Conservation (phyloP, 2,888 invertebrate genomes). For the Gymnocheta viridis region DNA sequence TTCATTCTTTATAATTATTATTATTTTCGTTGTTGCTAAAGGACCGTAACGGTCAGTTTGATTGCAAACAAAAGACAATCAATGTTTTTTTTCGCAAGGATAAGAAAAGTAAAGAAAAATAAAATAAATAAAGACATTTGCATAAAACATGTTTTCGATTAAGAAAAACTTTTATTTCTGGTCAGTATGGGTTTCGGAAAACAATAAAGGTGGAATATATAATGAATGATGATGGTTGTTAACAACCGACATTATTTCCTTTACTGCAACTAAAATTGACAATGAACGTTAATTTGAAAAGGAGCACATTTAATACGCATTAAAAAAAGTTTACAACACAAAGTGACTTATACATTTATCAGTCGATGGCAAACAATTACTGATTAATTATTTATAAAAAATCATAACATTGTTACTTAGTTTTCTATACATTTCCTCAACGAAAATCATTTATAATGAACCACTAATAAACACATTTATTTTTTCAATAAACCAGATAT, state of each 20-base stretch:
- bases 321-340: background rate
- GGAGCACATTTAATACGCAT: background rate
- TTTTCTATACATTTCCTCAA: too few species aligned
- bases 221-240: conserved; percentile 48
- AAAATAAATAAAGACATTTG: conserved; percentile 46
- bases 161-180: background rate
- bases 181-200: background rate
- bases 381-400: conserved; percentile 11
- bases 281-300: background rate
- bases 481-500: background rate
- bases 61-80: conserved; percentile 48
- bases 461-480: too few species aligned
- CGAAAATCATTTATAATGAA: too few species aligned
- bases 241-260: conserved; percentile 43
- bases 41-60: conserved; percentile 28
- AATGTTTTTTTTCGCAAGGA: background rate
- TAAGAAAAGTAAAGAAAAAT: background rate
- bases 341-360: background rate
- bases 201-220: conserved; percentile 34
- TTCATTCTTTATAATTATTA: background rate
- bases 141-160: conserved; percentile 38
- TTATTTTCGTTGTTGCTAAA: background rate
- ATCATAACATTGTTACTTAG: background rate
- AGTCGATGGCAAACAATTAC: conserved; percentile 9
- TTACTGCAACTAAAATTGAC: conserved; percentile 3